A percentile compares a stretch with the other conserved stretches of the same genome.
Conservation (phyloP, 2,888 invertebrate species). For the Cephus nigrinus region DNA sequence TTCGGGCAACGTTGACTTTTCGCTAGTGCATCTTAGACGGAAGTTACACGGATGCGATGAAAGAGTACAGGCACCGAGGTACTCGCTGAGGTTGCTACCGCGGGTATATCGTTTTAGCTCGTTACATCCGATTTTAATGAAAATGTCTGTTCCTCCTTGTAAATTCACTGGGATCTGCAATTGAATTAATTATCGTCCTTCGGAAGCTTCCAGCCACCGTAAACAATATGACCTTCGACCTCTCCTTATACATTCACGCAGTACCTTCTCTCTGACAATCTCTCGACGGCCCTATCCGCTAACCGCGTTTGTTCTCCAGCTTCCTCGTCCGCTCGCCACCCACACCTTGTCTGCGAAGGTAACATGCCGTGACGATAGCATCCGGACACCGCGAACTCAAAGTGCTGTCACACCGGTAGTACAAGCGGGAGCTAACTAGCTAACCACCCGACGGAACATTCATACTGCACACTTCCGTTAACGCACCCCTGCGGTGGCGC, state of each 20-base stretch:
- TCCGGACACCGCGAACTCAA: slow-evolving; percentile 23
- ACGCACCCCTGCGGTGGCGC: background rate
- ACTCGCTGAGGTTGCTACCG: background rate
- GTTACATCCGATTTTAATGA: background rate
- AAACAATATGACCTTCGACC: background rate
- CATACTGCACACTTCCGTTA: background rate
- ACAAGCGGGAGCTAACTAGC: background rate
- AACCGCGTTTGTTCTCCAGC: slow-evolving; percentile 27
- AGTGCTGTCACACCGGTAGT: background rate
- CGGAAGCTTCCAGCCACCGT: background rate
- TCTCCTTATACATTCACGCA: background rate
- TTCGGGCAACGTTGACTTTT: background rate
- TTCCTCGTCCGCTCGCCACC: slow-evolving; percentile 12
- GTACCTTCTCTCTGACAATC: background rate
- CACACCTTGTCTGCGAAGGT: slow-evolving; percentile 32
- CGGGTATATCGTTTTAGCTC: background rate
- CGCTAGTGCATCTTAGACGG: background rate
- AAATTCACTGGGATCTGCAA: background rate
- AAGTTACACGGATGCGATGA: background rate
- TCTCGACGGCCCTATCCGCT: slow-evolving; percentile 24
- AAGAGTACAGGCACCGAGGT: slow-evolving; percentile 5
- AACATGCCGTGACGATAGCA: slow-evolving; percentile 40
- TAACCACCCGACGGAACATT: background rate
- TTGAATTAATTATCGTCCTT: background rate
- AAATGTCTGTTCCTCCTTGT: background rate